These are phyloP conservation scores for Grammomys surdaster DNA, from an alignment of 2,113 vertebrate genomes.

Conservation along the genomic window DNA sequence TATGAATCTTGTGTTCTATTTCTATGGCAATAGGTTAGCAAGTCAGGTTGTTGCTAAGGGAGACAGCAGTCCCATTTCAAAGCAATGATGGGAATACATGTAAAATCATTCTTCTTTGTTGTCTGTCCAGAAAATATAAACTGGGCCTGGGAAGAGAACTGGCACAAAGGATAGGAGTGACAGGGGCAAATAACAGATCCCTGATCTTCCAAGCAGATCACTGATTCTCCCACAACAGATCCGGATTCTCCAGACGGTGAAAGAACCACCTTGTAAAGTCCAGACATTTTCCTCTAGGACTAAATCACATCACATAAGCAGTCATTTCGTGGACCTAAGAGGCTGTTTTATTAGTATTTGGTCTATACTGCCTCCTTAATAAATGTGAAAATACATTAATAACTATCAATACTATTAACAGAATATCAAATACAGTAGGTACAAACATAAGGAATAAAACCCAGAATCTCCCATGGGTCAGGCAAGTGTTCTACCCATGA, in stretches of 20 bases:
- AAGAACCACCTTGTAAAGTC: background rate
- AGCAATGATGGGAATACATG: constrained; percentile 46
- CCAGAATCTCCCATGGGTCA: background rate
- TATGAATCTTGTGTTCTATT: constrained; percentile 66
- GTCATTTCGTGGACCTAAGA: background rate
- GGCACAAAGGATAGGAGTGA: background rate
- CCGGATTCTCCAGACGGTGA: background rate
- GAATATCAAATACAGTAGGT: background rate
- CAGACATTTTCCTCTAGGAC: background rate
- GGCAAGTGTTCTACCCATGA: background rate
- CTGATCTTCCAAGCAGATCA: background rate
- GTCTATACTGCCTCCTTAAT: background rate
- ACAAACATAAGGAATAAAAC: background rate
- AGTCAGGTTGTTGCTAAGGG: constrained; percentile 73
- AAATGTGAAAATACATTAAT: background rate
- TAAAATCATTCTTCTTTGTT: constrained; percentile 52
- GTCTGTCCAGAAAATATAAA: constrained; percentile 43
- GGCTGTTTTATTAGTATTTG: background rate
- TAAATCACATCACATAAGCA: background rate
- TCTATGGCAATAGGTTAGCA: constrained; percentile 71
- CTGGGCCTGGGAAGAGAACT: background rate
- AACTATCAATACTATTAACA: background rate
- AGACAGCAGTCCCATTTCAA: constrained; percentile 48
- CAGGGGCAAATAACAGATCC: constrained; percentile 23
- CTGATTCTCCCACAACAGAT: no score